Conservation (phyloP, 2,888 invertebrate species). For the Diaprepes abbreviatus region DNA sequence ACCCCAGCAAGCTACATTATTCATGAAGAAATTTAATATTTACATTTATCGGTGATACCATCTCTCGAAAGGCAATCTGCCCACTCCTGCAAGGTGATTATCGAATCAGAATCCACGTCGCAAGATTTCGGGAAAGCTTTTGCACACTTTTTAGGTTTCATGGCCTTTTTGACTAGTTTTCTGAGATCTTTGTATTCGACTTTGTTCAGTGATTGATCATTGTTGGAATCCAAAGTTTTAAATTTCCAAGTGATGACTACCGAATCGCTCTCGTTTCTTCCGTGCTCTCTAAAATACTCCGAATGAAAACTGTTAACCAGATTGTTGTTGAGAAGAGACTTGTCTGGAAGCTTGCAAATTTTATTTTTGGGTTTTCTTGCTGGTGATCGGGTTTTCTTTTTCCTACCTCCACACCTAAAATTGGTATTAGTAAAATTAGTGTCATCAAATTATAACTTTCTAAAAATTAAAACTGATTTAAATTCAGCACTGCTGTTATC, state of each 20-base stretch:
- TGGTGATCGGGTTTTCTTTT: conserved; percentile 73
- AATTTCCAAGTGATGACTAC: conserved; percentile 92
- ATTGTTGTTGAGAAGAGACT: conserved; percentile 85
- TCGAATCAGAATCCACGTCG: conserved; percentile 85
- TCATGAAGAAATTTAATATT: conserved; percentile 16
- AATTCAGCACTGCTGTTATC: too few species aligned
- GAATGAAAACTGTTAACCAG: conserved; percentile 87
- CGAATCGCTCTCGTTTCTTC: conserved; percentile 65
- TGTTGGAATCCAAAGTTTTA: conserved; percentile 83
- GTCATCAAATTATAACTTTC: too few species aligned
- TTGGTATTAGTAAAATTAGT: too few species aligned
- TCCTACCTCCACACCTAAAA: conserved; percentile 71
- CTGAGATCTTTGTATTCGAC: conserved; percentile 87
- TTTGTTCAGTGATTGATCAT: conserved; percentile 82
- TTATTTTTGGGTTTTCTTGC: conserved; percentile 66
- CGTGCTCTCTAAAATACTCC: conserved; percentile 74
- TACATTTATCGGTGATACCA: conserved; percentile 85
- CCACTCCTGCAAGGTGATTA: conserved; percentile 88
- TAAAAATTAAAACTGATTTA: too few species aligned
- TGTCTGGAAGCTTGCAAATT: conserved; percentile 81
- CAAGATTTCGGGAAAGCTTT: conserved; percentile 90
- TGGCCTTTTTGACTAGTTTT: conserved; percentile 87
- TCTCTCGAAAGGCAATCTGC: conserved; percentile 85
- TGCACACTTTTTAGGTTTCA: conserved; percentile 91
- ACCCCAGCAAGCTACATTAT: conserved; percentile 6